Conservation (phyloP, 2,888 invertebrate genomes). For the Leucoptera coffeella region DNA sequence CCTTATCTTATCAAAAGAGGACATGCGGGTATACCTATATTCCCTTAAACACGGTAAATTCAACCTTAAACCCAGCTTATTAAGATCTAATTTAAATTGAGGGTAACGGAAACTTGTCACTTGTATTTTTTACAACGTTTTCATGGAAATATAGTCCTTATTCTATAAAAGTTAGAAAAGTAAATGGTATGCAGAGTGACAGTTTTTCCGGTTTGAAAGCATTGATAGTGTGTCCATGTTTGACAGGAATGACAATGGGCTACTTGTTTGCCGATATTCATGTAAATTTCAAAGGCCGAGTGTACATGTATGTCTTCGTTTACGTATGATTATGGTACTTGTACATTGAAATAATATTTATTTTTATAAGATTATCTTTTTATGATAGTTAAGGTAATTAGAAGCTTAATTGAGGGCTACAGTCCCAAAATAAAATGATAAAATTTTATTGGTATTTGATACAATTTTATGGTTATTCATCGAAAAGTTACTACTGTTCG, state of each 20-base stretch:
- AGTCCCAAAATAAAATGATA: no score
- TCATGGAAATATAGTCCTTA: no score
- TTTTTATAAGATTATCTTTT: no score
- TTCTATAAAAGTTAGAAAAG: conserved; percentile 11
- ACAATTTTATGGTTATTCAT: no score
- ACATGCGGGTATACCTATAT: conserved; percentile 43
- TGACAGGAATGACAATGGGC: conserved; percentile 38
- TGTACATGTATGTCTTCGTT: no score
- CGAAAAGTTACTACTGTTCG: no score
- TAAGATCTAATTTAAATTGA: conserved; percentile 10
- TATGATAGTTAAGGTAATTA: no score
- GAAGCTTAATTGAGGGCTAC: no score
- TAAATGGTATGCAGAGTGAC: conserved; percentile 9
- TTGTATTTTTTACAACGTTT: conserved; percentile 19
- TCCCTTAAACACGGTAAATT: conserved; percentile 7
- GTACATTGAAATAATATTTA: no score
- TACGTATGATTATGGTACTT: no score
- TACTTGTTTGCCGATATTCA: conserved; percentile 41
- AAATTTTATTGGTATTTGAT: no score
- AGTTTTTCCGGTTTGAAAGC: conserved; percentile 30
- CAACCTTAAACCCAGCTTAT: conserved; percentile 5
- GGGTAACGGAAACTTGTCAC: conserved; percentile 11
- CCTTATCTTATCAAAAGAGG: conserved; percentile 53
- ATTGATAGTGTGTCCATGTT: conserved; percentile 24
- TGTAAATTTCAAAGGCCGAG: no score